Conservation (phyloP, 2,888 invertebrate genomes). For the Morpho achilles region DNA sequence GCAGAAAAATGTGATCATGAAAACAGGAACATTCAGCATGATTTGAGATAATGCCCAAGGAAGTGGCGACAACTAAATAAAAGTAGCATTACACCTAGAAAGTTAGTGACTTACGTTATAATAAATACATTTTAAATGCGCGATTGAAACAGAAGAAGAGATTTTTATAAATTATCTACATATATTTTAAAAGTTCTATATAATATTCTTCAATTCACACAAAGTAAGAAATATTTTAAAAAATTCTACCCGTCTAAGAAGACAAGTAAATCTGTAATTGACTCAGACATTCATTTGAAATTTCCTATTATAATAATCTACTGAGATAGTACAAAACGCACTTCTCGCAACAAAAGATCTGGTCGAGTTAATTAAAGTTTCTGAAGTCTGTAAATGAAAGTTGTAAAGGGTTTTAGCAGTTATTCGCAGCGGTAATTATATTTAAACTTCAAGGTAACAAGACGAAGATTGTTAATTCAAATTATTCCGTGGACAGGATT, state of each 20-base stretch:
- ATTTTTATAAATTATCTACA: too few species aligned
- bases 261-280: constrained; percentile 3
- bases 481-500: constrained; percentile 4
- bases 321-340: constrained; percentile 8
- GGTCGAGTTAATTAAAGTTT: constrained; percentile 16
- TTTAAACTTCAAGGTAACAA: constrained; percentile 15
- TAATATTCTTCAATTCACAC: too few species aligned
- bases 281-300: constrained; percentile 4
- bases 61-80: too few species aligned
- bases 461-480: constrained; percentile 8
- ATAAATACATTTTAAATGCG: too few species aligned
- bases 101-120: too few species aligned
- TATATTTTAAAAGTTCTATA: too few species aligned
- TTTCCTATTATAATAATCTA: constrained; percentile 8
- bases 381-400: constrained; percentile 14
- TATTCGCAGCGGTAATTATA: constrained; percentile 12
- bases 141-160: too few species aligned
- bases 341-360: constrained; percentile 11
- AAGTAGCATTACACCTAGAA: too few species aligned
- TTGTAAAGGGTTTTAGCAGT: constrained; percentile 15
- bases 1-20: too few species aligned
- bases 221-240: not conserved
- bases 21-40: too few species aligned
- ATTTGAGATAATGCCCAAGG: too few species aligned
- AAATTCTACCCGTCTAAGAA: not conserved